Percentiles rank a stretch among this genome's conserved stretches.
These are phyloP conservation scores for Holacanthus passer DNA, from an alignment of 2,113 vertebrate species.

Conservation along the genomic window DNA sequence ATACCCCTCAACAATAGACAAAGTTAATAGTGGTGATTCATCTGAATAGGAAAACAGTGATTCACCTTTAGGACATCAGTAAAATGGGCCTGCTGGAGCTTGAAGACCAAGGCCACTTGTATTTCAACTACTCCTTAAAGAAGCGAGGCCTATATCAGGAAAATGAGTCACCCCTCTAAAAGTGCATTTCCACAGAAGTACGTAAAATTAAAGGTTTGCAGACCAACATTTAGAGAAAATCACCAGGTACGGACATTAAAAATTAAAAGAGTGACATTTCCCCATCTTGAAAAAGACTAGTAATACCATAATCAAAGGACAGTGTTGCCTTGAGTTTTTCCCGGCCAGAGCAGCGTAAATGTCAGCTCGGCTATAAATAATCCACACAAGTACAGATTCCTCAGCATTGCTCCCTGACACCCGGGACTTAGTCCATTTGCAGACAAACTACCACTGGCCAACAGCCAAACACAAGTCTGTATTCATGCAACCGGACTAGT, in stretches of 20 bases:
- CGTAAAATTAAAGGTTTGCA: conserved; percentile 63
- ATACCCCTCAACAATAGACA: background rate
- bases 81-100: background rate
- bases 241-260: conserved; percentile 54
- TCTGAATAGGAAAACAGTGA: conserved; percentile 10
- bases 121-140: conserved; percentile 37
- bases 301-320: conserved; percentile 68
- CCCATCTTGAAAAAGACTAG: conserved; percentile 45
- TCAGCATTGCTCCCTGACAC: conserved; percentile 68
- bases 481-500: conserved; percentile 69
- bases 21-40: background rate
- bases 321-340: conserved; percentile 53
- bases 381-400: conserved; percentile 71
- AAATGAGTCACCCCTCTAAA: conserved; percentile 39
- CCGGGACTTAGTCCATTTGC: conserved; percentile 50
- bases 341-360: conserved; percentile 65
- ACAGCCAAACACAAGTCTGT: conserved; percentile 74
- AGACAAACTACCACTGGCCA: conserved; percentile 73
- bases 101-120: conserved; percentile 2
- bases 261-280: conserved; percentile 58
- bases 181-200: conserved; percentile 36
- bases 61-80: background rate
- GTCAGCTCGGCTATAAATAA: conserved; percentile 80
- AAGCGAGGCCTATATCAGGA: conserved; percentile 35
- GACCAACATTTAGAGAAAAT: conserved; percentile 65